These are phyloP conservation scores for Aporophyla nigra DNA, from an alignment of 2,888 invertebrate species.

Conservation along the genomic window DNA sequence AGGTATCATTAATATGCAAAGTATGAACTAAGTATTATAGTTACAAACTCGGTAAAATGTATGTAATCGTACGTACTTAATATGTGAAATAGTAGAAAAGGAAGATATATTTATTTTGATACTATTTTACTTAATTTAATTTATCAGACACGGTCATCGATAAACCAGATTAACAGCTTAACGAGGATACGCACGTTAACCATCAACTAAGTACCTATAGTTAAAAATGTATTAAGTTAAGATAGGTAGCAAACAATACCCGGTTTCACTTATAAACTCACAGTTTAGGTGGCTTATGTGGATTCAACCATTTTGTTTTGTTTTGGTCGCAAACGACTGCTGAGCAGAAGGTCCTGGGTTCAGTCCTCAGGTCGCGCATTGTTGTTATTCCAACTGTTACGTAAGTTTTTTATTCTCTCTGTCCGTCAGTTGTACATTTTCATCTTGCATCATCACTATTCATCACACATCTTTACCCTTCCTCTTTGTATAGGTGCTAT, in stretches of 20 bases:
- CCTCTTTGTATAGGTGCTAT: not conserved
- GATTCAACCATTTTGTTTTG: not conserved
- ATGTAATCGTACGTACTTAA: not conserved
- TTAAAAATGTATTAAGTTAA: no score
- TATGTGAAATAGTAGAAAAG: not conserved
- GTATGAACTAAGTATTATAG: not conserved
- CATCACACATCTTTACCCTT: not conserved
- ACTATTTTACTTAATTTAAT: no score
- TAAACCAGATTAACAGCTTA: not conserved
- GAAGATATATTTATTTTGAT: no score
- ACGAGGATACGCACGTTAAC: not conserved
- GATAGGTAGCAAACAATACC: no score
- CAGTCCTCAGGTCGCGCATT: not conserved
- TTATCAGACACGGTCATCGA: not conserved
- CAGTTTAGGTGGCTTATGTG: no score
- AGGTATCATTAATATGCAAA: not conserved
- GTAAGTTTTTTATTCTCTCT: not conserved
- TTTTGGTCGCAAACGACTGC: not conserved
- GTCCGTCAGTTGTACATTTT: not conserved
- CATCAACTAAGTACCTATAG: no score
- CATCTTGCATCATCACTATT: not conserved
- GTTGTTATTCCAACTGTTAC: not conserved
- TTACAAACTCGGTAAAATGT: not conserved
- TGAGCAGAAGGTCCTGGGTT: not conserved
- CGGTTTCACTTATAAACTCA: no score